phyloP scores from a whole-genome alignment of 1,140 invertebrate genomes.

The Drosophila sp. region DNA sequence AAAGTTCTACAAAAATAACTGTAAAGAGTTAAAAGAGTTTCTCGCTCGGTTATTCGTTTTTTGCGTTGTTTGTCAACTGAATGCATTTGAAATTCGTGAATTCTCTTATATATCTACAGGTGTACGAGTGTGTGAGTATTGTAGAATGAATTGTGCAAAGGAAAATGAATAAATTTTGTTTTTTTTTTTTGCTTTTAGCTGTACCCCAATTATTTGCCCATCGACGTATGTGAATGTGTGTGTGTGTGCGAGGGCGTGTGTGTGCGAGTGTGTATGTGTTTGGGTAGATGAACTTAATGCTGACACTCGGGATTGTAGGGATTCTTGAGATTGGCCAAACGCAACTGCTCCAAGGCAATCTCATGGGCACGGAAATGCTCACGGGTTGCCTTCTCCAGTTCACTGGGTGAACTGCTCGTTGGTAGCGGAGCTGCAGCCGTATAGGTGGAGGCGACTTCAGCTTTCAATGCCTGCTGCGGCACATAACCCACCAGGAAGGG shows the following conservation, averaged over 20 bases:
- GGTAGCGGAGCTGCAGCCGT: neutral
- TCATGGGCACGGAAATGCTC: constrained; percentile 77
- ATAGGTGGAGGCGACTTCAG: constrained; percentile 2
- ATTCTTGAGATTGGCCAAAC: constrained; percentile 68
- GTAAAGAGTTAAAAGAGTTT: neutral
- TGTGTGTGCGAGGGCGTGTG: constrained; percentile 24
- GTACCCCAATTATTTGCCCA: constrained; percentile 9
- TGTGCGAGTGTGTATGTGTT: constrained; percentile 27
- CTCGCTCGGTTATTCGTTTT: constrained; percentile 6
- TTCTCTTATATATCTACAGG: constrained; percentile 63
- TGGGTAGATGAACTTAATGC: constrained; percentile 35
- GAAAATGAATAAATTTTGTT: neutral
- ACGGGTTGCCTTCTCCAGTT: constrained; percentile 63
- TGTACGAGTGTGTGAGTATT: constrained; percentile 66
- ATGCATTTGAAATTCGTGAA: constrained; percentile 65
- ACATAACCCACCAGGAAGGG: constrained; percentile 65
- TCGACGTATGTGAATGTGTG: constrained; percentile 55
- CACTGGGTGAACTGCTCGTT: constrained; percentile 28
- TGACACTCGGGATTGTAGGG: constrained; percentile 38
- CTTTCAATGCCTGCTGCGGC: constrained; percentile 18
- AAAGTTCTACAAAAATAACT: constrained; percentile 4
- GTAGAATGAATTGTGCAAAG: constrained; percentile 22
- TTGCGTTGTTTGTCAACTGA: constrained; percentile 75
- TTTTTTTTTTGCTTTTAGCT: neutral
- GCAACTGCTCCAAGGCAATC: constrained; percentile 72